Percentiles rank a stretch among this genome's conserved stretches.
phyloP scores from a whole-genome alignment of 2,113 vertebrate genomes.

The Salvelinus namaycush region DNA sequence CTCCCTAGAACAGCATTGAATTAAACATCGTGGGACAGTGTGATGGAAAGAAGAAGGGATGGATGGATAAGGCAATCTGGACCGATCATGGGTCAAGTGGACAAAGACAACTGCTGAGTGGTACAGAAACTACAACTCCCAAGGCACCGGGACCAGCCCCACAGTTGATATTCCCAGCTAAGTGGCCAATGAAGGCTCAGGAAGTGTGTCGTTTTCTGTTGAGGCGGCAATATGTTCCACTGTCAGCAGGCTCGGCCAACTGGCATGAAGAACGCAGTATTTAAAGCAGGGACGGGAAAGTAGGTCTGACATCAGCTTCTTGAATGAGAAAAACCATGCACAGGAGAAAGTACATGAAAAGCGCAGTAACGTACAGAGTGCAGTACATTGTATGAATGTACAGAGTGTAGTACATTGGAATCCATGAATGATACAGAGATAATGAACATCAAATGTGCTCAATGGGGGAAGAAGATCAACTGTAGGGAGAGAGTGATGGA shows the following conservation, averaged over 20 bases:
- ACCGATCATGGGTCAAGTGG: constrained; percentile 29
- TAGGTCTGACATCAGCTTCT: too few species aligned
- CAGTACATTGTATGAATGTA: too few species aligned
- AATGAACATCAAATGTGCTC: neutral
- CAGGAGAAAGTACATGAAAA: too few species aligned
- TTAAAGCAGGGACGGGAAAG: constrained; percentile 40
- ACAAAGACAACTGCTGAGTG: constrained; percentile 46
- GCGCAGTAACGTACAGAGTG: too few species aligned
- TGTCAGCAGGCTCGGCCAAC: constrained; percentile 54
- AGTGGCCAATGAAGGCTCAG: constrained; percentile 3
- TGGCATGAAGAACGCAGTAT: constrained; percentile 51
- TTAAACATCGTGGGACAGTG: neutral
- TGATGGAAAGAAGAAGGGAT: neutral
- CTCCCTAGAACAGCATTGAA: neutral
- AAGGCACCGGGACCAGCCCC: constrained; percentile 43
- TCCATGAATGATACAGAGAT: neutral
- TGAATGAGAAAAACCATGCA: too few species aligned
- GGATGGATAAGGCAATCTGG: constrained; percentile 37
- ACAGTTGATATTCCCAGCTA: constrained; percentile 63
- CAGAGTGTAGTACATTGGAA: too few species aligned
- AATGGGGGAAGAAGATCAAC: neutral
- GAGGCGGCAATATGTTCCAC: constrained; percentile 62
- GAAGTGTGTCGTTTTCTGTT: constrained; percentile 40
- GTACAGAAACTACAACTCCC: constrained; percentile 44
- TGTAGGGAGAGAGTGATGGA: neutral